Conservation (phyloP, 2,888 invertebrate genomes). For the Rutpela maculata region DNA sequence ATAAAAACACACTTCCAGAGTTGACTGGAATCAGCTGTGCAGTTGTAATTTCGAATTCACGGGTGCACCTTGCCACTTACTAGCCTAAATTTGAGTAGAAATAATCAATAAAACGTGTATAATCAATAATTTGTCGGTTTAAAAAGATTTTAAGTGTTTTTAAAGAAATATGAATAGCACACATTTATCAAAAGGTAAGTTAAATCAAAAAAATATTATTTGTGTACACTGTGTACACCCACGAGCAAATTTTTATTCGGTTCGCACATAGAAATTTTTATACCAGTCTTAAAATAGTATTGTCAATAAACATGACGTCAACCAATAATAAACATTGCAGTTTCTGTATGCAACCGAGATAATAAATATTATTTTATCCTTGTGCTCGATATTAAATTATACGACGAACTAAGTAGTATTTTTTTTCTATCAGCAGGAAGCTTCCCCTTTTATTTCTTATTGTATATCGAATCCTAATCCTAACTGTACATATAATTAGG, state of each 20-base stretch:
- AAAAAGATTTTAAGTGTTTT: constrained; percentile 22
- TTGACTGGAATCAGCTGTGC: constrained; percentile 49
- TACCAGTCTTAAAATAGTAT: constrained; percentile 48
- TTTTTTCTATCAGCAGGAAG: background rate
- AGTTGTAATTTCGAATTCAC: constrained; percentile 44
- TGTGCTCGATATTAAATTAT: background rate
- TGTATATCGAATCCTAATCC: background rate
- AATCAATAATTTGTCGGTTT: constrained; percentile 47
- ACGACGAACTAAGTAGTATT: background rate
- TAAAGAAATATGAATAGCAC: constrained; percentile 57
- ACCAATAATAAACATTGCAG: constrained; percentile 41
- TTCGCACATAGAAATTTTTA: constrained; percentile 32
- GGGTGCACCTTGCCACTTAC: constrained; percentile 19
- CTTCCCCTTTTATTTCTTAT: background rate
- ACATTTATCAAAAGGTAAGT: constrained; percentile 61
- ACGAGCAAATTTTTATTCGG: constrained; percentile 19
- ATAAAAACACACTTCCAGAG: constrained; percentile 45
- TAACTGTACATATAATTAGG: background rate
- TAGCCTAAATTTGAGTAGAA: constrained; percentile 31
- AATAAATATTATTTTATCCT: constrained; percentile 1
- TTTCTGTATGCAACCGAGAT: constrained; percentile 20
- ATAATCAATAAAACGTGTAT: constrained; percentile 53
- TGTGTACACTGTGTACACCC: background rate
- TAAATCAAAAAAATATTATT: constrained; percentile 24
- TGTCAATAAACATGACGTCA: constrained; percentile 56